Percentiles rank a stretch among this genome's conserved stretches.
Conservation (phyloP, 1,140 invertebrate genomes). For the Steinernema khuongi region DNA sequence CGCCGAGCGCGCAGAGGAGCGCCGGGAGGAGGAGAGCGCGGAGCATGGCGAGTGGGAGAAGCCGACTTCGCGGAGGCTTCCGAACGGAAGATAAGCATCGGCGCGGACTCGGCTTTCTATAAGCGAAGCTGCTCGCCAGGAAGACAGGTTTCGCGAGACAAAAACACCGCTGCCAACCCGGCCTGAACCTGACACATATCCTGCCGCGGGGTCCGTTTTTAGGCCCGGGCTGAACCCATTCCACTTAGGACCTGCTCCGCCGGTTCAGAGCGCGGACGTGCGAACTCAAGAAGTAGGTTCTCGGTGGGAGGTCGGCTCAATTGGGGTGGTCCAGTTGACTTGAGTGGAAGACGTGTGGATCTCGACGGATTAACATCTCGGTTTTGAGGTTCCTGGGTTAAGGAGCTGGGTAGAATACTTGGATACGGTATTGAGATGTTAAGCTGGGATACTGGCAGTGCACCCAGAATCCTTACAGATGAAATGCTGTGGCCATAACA, state of each 20-base stretch:
- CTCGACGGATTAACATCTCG: no score
- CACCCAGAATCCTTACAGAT: no score
- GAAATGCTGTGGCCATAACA: no score
- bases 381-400: no score
- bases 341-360: no score
- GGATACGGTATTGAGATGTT: no score
- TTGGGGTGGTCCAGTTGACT: no score
- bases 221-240: background rate
- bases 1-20: background rate
- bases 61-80: background rate
- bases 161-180: background rate
- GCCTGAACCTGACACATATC: slow-evolving; percentile 2
- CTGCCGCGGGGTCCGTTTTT: background rate
- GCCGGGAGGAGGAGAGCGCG: background rate
- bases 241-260: slow-evolving; percentile 8
- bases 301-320: no score
- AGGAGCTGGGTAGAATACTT: no score
- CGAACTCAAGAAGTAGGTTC: no score
- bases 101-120: background rate
- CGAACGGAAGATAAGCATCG: background rate
- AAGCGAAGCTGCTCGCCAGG: background rate
- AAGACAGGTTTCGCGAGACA: slow-evolving; percentile 8
- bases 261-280: no score
- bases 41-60: background rate
- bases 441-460: no score